Base-by-base conservation (phyloP, 2,888 invertebrate species). In the Thecophora atra region DNA sequence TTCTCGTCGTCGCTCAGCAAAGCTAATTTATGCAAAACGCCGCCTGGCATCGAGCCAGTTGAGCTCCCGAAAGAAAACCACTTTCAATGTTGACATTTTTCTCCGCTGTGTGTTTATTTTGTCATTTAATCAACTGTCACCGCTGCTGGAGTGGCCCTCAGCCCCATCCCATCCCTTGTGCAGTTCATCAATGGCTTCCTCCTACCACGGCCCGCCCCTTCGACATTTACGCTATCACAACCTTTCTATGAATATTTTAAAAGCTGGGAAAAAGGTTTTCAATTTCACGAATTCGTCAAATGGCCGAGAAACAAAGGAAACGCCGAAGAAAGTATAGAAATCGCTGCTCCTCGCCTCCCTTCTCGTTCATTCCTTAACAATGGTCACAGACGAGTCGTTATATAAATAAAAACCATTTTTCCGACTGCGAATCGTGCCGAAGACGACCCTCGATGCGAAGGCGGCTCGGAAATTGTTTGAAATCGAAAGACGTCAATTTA, bases 31-130 rank as follows among this genome's bases (percentile, higher is more conserved):
- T 76, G 64, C 72, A 73, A 73, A 75, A 74, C 58, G 70, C 70
- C 73, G 58, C 70, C 70, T 73, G 75, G 76, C 72, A 70, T 54
- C 69, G 73, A 72, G 70, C 69, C 79, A 78, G 78, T 79, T 81
- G 78, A 82, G 81, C 80, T 79, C 79, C 77, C 77, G 77, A 79
- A 81, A 81, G 79, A 81, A 81, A 83, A 81, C 79, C 80, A 81
- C 81, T 83, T 82, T 80, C 81, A 80, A 78, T 83, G 80, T 83
- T 83, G 83, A 83, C 81, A 81, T 81, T 82, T 81, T 81, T 77
- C 78, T 81, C 78, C 78, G 79, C 77, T 44, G 78, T 78, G 76
- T 81, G 78, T 83, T 83, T 83, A 80, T 81, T 83, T 78, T 79
- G 79, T 80, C 79, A 81, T 82, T 83, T 83, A 80, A 82, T 83